Percentiles rank a stretch among this genome's conserved stretches.
Evolutionary conservation across 1,140 invertebrate species (phyloP).

Genomic region (Drosophila lacteicornis): DNA sequence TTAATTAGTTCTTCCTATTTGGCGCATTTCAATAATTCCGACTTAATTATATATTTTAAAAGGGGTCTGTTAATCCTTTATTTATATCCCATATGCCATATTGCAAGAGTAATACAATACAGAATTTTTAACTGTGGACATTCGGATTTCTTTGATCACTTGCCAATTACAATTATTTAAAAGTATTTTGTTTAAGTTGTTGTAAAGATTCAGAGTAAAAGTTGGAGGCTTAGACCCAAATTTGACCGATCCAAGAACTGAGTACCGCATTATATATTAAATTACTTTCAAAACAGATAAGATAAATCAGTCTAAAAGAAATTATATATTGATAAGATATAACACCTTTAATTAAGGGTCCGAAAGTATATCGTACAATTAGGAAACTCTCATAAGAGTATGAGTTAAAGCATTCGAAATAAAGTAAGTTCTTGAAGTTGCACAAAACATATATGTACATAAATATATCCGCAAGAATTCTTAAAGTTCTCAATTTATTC

Average conservation of each 20-base stretch:
- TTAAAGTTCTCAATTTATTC: constrained; percentile 11
- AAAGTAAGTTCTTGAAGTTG: constrained; percentile 18
- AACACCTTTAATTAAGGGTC: background rate
- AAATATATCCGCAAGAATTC: constrained; percentile 23
- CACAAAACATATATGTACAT: constrained; percentile 45
- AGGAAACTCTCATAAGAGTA: constrained; percentile 13
- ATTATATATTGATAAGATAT: constrained; percentile 12
- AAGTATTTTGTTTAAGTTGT: constrained; percentile 7
- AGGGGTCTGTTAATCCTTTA: no score
- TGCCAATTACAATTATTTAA: background rate
- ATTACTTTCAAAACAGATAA: constrained; percentile 22
- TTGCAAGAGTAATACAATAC: background rate
- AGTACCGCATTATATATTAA: constrained; percentile 31
- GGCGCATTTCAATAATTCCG: background rate
- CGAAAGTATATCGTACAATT: background rate
- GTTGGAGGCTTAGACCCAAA: constrained; percentile 15
- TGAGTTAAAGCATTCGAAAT: constrained; percentile 12
- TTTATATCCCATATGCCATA: background rate
- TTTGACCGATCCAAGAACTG: constrained; percentile 39
- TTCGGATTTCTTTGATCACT: background rate
- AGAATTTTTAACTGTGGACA: background rate
- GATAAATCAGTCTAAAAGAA: constrained; percentile 16
- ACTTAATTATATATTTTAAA: background rate
- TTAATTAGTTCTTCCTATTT: background rate
- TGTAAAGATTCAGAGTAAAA: constrained; percentile 4